Conservation (phyloP, 2,888 invertebrate species). For the Capitulum mitella region DNA sequence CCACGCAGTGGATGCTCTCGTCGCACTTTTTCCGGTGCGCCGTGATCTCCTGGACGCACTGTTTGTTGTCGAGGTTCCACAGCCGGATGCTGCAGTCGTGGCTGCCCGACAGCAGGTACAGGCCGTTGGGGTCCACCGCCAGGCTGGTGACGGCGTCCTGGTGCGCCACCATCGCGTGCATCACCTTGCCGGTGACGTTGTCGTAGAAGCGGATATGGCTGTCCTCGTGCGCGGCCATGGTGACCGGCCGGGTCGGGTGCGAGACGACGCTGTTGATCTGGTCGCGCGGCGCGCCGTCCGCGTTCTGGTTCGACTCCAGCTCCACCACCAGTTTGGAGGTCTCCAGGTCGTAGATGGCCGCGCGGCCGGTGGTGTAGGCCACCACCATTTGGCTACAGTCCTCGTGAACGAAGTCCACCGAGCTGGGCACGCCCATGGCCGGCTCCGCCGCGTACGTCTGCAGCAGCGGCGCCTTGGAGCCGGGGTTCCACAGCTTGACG, state of each 20-base stretch:
- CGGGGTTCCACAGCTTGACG: conserved; percentile 85
- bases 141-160: conserved; percentile 96
- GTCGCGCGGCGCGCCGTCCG: conserved; percentile 48
- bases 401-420: conserved; percentile 91
- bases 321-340: conserved; percentile 71
- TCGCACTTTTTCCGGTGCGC: conserved; percentile 99
- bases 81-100: conserved; percentile 54
- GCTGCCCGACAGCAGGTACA: conserved; percentile 94
- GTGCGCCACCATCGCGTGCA: conserved; percentile 98
- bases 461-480: conserved; percentile 66
- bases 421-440: conserved; percentile 69
- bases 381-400: conserved; percentile 86
- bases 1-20: conserved; percentile 97
- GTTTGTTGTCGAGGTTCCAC: conserved; percentile 74
- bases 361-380: conserved; percentile 74
- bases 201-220: conserved; percentile 98
- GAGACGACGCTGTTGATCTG: conserved; percentile 75
- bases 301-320: conserved; percentile 57
- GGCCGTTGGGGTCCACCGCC: conserved; percentile 95
- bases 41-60: conserved; percentile 98
- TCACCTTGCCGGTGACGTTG: conserved; percentile 73
- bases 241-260: conserved; percentile 91
- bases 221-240: conserved; percentile 96
- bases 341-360: conserved; percentile 84
- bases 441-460: conserved; percentile 72